Base-by-base conservation (phyloP, 2,797 vertebrate species). In the Cetoscarus ocellatus region DNA sequence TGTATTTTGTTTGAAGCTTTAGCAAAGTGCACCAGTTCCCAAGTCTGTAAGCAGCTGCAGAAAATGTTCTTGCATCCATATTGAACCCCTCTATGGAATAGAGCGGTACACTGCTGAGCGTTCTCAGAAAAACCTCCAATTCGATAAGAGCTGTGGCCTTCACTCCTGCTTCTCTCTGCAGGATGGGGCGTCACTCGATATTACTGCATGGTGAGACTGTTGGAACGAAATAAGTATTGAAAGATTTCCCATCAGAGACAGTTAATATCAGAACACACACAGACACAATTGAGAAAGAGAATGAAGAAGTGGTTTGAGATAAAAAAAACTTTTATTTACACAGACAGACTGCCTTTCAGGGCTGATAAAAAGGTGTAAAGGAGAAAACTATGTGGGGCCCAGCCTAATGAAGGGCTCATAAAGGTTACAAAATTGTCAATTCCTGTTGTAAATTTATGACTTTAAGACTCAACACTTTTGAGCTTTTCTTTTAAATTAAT, bases 181-280 rank as follows among this genome's bases (percentile, higher is more conserved):
- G 78, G 84, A 69, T 15, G 38, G 9, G 0, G 1, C 65, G 51
- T 66, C 84, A 69, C 73, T 84, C 80, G 50, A 78, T 86, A 75
- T 66, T 3, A 38, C 68, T 45, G 61, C 67, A 43, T 51, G 49
- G 18, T 3, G 56, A 69, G 58, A 36, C 7, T 0, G 7, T 15
- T 57, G 9, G 54, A 67, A 72, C 62, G 5, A 49, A 73, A 63
- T 48, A 70, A 70, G 65, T 59, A 48, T 64, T 36, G 10, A 53
- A 74, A 47, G 17, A 34, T 39, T 59, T 42, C 36, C 69, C 40
- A 27, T 69, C 62, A 42, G 45, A 39, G 48, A 0, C 0, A 59
- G 43, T 55, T 73, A 18, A 73, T 62, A 61, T 64, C 38, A 62
- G 1, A 56, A 62, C 53, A 12, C 18, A 61, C 14, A 48, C 35